Evolutionary conservation across 1,140 invertebrate species (phyloP), one percentile per base, ranked within the genome.

Genomic region (Ips typographus): DNA sequence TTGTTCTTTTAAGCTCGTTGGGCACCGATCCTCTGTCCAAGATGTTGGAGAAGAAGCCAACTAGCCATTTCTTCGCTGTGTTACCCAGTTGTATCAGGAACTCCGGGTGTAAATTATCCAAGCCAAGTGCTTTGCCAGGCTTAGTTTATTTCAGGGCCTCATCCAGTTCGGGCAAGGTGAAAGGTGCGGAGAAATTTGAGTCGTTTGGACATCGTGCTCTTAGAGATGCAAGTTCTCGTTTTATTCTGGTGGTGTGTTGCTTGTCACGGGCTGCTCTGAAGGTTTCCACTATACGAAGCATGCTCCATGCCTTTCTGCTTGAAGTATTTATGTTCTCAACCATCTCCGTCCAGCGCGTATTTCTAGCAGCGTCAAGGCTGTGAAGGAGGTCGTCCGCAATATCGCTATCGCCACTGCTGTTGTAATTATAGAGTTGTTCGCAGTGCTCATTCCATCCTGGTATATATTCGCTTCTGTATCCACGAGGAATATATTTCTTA

Each of bases 221-320:
- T 22, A 22, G 22, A 7, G 22, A 55, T 55, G 52, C 22, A 55
- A 55, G 22, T 7, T 7, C 5, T 36, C 5, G 4, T 7, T 55
- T 55, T 55, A 55, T 55, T 55, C 36, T 55, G 52, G 52, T 55
- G 52, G 52, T 55, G 5, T 36, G 22, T 55, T 55, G 44, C n/a
- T 47, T 47, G n/a, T 47, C 44, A 47, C 44, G 1, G 44, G 44
- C 44, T 47, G 22, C 22, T 22, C 22, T 22, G 22, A 0, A 22
- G 22, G 22, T 22, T 22, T 22, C 22, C 22, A 22, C 44, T 47
- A 55, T 55, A 47, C 44, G 22, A 8, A 55, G 52, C 52, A 55
- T 55, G 6, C 52, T 1, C 52, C 52, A 55, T 36, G 52, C 52
- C 52, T 55, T 55, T 55, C 52, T 55, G 52, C 52, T 55, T 55